Percentiles rank a stretch among this genome's conserved stretches.
These are phyloP conservation scores for Mantis religiosa DNA, from an alignment of 2,888 invertebrate genomes.

Conservation along the genomic window DNA sequence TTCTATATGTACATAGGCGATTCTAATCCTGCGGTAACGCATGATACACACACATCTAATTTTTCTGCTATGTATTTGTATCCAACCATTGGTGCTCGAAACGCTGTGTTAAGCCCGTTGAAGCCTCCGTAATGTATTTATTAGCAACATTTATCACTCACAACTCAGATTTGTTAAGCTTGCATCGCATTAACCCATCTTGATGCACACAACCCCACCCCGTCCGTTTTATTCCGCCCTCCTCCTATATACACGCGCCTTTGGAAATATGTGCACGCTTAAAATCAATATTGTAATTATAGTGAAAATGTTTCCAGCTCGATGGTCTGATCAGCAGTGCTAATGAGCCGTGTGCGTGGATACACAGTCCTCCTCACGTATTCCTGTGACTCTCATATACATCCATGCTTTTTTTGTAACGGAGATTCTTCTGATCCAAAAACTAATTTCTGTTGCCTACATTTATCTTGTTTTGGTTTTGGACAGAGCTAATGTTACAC, in stretches of 20 bases:
- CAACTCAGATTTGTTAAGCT: not conserved
- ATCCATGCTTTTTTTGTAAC: too few relatives aligned
- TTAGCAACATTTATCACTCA: not conserved
- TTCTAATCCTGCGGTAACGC: not conserved
- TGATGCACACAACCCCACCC: not conserved
- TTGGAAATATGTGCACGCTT: not conserved
- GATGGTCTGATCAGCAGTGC: not conserved
- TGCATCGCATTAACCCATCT: not conserved
- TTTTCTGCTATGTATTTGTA: not conserved
- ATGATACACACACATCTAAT: not conserved
- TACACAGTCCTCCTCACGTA: not conserved
- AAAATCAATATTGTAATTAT: not conserved
- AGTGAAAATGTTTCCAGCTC: not conserved
- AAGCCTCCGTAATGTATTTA: not conserved
- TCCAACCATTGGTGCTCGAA: not conserved
- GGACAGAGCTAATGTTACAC: too few relatives aligned
- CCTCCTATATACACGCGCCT: not conserved
- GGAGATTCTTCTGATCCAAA: too few relatives aligned
- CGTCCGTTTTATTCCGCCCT: too few relatives aligned
- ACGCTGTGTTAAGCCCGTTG: not conserved
- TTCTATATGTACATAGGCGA: not conserved
- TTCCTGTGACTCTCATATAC: not conserved
- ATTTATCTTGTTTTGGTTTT: too few relatives aligned
- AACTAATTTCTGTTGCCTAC: too few relatives aligned
- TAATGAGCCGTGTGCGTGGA: not conserved